Conservation (phyloP, 2,797 vertebrate genomes). For the Sebastes kiyomatsui region DNA sequence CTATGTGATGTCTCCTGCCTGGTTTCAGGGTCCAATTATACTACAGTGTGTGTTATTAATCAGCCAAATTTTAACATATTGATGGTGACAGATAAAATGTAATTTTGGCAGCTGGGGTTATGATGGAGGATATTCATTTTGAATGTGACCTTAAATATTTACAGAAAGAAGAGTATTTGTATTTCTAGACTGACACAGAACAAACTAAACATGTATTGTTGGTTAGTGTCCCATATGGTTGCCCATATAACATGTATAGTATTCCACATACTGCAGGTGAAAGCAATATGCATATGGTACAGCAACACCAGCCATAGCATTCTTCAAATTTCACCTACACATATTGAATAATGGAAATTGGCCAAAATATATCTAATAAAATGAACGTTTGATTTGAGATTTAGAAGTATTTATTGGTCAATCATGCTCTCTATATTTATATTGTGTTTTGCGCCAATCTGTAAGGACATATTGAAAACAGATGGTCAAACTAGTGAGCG, state of each 20-base stretch:
- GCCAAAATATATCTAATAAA: background rate
- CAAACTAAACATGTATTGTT: background rate
- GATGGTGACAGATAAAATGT: background rate
- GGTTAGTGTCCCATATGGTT: background rate
- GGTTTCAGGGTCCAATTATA: conserved; percentile 20
- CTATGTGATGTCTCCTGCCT: conserved; percentile 40
- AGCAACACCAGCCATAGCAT: no score
- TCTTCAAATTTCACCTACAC: background rate
- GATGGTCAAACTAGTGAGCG: background rate
- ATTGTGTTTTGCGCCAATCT: background rate
- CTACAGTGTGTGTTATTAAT: background rate
- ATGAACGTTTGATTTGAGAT: background rate
- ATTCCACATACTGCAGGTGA: background rate
- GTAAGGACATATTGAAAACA: background rate
- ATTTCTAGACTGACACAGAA: background rate
- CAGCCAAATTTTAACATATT: background rate
- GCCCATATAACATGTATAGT: background rate
- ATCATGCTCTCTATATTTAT: no score
- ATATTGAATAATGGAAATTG: background rate
- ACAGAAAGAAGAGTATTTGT: background rate
- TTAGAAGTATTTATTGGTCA: background rate
- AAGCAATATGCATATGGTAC: background rate
- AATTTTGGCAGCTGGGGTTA: conserved; percentile 7
- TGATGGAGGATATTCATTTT: background rate
- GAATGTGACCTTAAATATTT: background rate